Conservation (phyloP, 2,113 vertebrate genomes). For the Eptesicus fuscus region DNA sequence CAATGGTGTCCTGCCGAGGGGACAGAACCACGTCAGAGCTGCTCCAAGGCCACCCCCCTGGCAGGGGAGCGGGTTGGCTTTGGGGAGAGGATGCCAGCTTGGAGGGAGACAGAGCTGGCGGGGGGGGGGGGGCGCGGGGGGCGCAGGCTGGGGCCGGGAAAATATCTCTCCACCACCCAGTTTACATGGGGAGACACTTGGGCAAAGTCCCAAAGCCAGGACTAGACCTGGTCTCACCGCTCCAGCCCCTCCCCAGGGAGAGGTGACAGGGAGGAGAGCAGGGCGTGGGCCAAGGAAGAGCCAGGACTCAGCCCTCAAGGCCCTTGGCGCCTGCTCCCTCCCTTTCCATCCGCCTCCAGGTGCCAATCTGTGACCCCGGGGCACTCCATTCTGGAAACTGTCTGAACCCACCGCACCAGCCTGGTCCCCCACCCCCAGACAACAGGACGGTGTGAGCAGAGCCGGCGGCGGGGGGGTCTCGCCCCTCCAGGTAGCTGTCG, state of each 20-base stretch:
- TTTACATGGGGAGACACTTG: background rate
- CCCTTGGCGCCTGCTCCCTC: rapidly evolving
- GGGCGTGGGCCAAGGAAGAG: rapidly evolving
- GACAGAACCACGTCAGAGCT: conserved; percentile 42
- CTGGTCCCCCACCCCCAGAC: background rate
- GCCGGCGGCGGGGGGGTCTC: background rate
- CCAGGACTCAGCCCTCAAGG: background rate
- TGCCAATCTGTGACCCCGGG: background rate
- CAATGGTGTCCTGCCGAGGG: conserved; percentile 91
- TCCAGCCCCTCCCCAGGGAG: background rate
- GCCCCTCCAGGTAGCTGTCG: rapidly evolving
- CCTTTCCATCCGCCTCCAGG: background rate
- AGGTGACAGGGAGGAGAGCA: too few species aligned
- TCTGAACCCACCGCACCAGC: background rate
- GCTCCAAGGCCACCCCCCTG: background rate
- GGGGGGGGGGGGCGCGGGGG: rapidly evolving
- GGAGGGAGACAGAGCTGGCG: background rate
- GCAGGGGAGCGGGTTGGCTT: rapidly evolving
- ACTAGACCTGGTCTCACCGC: rapidly evolving
- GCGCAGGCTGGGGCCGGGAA: background rate
- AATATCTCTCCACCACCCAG: background rate
- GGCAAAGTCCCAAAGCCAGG: background rate
- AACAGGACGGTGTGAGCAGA: background rate
- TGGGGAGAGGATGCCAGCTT: background rate
- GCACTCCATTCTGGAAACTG: background rate